Base-by-base conservation (phyloP, 2,113 vertebrate species). In the Pluvianellus socialis region DNA sequence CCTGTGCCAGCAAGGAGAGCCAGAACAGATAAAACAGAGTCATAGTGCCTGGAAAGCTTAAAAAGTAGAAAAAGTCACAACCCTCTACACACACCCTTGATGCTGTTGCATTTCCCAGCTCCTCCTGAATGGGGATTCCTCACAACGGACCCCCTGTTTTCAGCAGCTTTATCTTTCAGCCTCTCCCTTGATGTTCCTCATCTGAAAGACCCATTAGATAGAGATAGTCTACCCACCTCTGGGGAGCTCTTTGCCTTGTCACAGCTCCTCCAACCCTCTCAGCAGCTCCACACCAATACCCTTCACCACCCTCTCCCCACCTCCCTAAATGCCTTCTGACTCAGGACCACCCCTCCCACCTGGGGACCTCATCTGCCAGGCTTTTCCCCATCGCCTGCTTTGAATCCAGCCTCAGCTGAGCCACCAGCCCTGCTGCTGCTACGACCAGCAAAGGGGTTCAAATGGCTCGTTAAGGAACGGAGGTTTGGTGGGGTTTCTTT, bases 251-350 rank as follows among this genome's bases (percentile, higher is more conserved):
- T 68, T n/a, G 20, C 42, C 19, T 44, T 38, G 4, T 8, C 27
- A 14, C 26, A 81, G 13, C 14, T 40, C 38, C 50, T 81, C 42
- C 66, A 40, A 12, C 1, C 11, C 17, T 35, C 59, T 53, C 21
- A 71, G 22, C 50, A 71, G 11, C 26, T 65, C 18, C 8, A 4
- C 2, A 2, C 2, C 15, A 15, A 16, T 2, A 33, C 3, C 22
- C 23, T 61, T 55, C 9, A 23, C 8, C 2, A 3, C 2, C 5
- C 15, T 16, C 8, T 30, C 15, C 23, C 38, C 56, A 65, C 49
- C 33, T 65, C 50, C 40, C 8, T 65, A 92, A 92, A 80, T 75
- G 44, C 38, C 30, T 88, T 79, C 19, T 44, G 28, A 50, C 38
- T 27, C 49, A 83, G 53, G 17, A 79, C 2, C 24, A 71, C 15